phyloP scores from a whole-genome alignment of 2,797 vertebrate genomes.

The Mus minutoides region DNA sequence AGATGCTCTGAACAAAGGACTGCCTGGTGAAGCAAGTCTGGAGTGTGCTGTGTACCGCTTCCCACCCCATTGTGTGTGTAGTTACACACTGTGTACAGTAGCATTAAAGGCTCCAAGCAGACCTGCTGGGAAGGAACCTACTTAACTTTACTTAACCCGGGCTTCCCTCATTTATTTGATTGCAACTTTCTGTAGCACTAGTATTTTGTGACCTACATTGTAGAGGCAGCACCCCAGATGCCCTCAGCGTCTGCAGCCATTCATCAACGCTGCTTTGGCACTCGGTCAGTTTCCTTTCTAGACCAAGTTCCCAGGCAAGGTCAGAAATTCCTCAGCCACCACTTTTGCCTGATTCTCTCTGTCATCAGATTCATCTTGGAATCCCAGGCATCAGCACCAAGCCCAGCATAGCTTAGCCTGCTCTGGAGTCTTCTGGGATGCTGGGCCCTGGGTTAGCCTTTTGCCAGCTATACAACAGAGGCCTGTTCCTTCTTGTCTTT shows the following conservation, averaged over 20 bases:
- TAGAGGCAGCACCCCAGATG: neutral
- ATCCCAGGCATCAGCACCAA: neutral
- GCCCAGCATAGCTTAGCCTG: neutral
- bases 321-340: neutral
- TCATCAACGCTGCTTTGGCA: neutral
- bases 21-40: neutral
- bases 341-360: neutral
- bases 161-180: neutral
- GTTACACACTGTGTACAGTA: neutral
- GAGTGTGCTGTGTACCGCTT: neutral
- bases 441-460: neutral
- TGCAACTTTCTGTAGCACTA: neutral
- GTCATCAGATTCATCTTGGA: neutral
- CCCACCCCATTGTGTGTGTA: neutral
- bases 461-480: neutral
- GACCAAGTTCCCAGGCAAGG: neutral
- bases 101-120: neutral
- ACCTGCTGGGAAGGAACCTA: constrained; percentile 1
- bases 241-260: neutral
- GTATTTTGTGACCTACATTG: neutral
- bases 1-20: neutral
- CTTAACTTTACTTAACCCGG: neutral
- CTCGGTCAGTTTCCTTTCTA: neutral
- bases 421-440: neutral
- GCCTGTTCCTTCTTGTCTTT: neutral